Conservation (phyloP, 2,797 vertebrate genomes). For the Sebastes elongatus region DNA sequence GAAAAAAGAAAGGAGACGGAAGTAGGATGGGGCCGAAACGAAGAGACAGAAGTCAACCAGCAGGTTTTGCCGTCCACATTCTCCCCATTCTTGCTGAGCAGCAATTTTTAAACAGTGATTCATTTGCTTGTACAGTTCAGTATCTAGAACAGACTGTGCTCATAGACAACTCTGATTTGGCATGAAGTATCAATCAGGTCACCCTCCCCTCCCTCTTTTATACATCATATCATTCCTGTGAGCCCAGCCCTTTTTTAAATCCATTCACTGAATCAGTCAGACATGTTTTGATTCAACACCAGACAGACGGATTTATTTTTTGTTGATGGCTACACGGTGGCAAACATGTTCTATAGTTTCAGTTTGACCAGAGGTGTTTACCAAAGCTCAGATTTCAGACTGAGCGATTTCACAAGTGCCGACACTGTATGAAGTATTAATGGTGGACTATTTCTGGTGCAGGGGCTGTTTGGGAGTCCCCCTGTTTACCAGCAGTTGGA, state of each 20-base stretch:
- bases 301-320: background rate
- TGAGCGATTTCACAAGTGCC: background rate
- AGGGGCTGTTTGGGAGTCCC: constrained; percentile 12
- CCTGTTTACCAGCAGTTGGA: constrained; percentile 47
- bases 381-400: constrained; percentile 56
- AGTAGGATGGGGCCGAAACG: background rate
- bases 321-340: background rate
- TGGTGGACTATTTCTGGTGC: constrained; percentile 51
- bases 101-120: constrained; percentile 47
- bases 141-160: constrained; percentile 44
- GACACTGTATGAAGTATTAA: background rate
- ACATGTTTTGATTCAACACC: constrained; percentile 6
- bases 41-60: constrained; percentile 27
- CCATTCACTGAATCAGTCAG: background rate
- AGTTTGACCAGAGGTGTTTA: constrained; percentile 55
- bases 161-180: background rate
- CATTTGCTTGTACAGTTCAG: background rate
- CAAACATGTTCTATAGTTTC: constrained; percentile 46
- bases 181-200: constrained; percentile 2
- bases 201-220: background rate
- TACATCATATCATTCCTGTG: background rate
- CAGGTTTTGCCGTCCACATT: constrained; percentile 62
- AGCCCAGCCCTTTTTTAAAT: constrained; percentile 2
- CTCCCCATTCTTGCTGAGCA: constrained; percentile 58
- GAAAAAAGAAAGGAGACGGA: background rate